Evolutionary conservation across 64 coral and sea anemone genomes (phyloP).

Genomic region (Acropora tenuis): DNA sequence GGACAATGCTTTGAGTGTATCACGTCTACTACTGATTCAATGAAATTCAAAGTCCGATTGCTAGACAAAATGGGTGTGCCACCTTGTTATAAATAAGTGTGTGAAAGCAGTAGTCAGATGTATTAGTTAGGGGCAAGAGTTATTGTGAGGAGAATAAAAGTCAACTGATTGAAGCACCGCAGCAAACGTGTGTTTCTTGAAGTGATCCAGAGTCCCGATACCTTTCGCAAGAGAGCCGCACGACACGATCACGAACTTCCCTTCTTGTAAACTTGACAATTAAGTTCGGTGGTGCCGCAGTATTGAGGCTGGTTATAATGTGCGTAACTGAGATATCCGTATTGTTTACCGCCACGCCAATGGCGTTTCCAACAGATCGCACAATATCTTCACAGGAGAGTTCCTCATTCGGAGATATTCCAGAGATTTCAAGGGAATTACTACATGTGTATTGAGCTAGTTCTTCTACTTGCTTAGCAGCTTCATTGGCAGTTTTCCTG

Average conservation of each 20-base stretch:
- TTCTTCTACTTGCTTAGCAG: slow-evolving; percentile 21
- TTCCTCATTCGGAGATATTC: slow-evolving; percentile 2
- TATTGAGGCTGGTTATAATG: slow-evolving; percentile 36
- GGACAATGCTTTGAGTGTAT: too few relatives aligned
- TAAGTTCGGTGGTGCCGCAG: slow-evolving; percentile 40
- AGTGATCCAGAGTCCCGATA: too few relatives aligned
- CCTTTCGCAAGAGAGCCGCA: too few relatives aligned
- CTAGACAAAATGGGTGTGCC: too few relatives aligned
- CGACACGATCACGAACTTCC: not conserved
- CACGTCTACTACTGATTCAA: too few relatives aligned
- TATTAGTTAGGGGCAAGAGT: not conserved
- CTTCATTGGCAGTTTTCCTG: slow-evolving; percentile 5
- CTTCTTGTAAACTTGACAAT: slow-evolving; percentile 58
- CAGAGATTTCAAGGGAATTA: slow-evolving; percentile 35
- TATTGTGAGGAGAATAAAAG: too few relatives aligned
- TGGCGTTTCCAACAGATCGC: slow-evolving; percentile 38
- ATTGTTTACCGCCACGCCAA: slow-evolving; percentile 41
- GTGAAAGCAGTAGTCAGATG: too few relatives aligned
- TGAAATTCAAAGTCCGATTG: too few relatives aligned
- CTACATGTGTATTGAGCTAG: slow-evolving; percentile 35
- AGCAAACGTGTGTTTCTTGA: too few relatives aligned
- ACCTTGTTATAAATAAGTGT: too few relatives aligned
- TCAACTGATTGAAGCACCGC: too few relatives aligned
- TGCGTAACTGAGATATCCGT: slow-evolving; percentile 38
- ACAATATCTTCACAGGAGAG: slow-evolving; percentile 30